Evolutionary conservation across 1,140 invertebrate species (phyloP), one percentile per base, ranked within the genome.

Genomic region (Araneus ventricosus): DNA sequence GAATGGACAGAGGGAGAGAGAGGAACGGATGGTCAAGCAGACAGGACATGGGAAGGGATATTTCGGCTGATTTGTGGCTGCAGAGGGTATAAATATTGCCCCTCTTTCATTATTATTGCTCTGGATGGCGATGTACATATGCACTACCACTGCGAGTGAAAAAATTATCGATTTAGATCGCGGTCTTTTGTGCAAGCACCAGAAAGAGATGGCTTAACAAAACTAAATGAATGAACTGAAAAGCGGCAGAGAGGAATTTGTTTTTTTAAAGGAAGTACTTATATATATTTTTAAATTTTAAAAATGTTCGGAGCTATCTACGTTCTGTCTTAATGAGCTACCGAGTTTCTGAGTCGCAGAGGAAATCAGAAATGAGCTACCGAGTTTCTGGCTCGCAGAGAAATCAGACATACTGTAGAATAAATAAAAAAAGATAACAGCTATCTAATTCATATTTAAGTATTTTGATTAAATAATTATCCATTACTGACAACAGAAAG

Each of bases 11-110:
- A 45, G 37, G 80, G 41, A 45, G 39, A 27, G 80, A 52, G 45
- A 67, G 61, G 34, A 41, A 91, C 57, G 57, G 70, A 80, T 70
- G 61, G 59, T 63, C 87, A 88, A 59, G 59, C 59, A 88, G 87
- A 41, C 88, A 90, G 88, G 70, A 89, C 63, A 89, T 87, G 52
- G 61, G 59, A 30, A 5, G 34, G 63, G 61, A n/a, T 34, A 75
- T 75, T 30, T 75, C 27, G 17, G 20, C 80, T 45, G 39, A 45
- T 52, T 34, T 45, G 84, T 34, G n/a, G 52, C 17, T 27, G 84
- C 6, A 57, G 52, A 86, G 52, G 84, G 52, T 45, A 80, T 80
- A 84, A 84, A 84, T 84, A 45, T 84, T 45, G 80, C 27, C 30
- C 27, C 1, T 22, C 67, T 20, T 75, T 75, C 17, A 30, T 70